phyloP scores from a whole-genome alignment of 2,888 invertebrate species.

The Protophormia terraenovae region DNA sequence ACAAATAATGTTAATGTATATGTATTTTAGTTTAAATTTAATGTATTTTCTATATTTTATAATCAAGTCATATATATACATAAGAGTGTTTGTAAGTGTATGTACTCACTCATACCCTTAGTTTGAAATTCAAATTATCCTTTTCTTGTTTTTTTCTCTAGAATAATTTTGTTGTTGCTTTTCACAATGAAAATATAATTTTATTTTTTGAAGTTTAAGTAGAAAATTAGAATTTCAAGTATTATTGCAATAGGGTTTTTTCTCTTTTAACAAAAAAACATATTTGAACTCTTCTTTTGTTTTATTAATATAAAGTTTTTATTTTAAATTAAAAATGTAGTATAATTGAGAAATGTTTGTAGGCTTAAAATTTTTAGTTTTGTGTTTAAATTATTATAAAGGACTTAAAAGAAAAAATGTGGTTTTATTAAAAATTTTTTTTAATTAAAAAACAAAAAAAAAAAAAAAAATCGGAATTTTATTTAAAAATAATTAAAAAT shows the following conservation, averaged over 20 bases:
- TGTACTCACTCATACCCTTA: constrained; percentile 29
- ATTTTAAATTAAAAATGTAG: neutral
- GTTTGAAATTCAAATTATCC: constrained; percentile 70
- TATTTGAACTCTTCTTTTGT: too few species aligned
- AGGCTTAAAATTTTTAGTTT: constrained; percentile 1
- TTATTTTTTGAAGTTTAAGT: constrained; percentile 75
- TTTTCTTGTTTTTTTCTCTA: constrained; percentile 56
- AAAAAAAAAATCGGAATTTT: too few species aligned
- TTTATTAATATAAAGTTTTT: neutral
- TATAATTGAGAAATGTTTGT: neutral
- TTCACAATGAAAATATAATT: constrained; percentile 72
- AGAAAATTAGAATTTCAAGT: constrained; percentile 76
- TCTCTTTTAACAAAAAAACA: constrained; percentile 7
- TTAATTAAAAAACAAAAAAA: too few species aligned
- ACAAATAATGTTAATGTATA: neutral
- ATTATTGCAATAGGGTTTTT: constrained; percentile 72
- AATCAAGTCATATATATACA: constrained; percentile 16
- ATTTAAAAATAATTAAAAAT: too few species aligned
- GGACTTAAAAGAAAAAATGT: neutral
- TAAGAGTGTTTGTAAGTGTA: neutral
- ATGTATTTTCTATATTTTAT: constrained; percentile 77
- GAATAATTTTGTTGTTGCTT: constrained; percentile 35
- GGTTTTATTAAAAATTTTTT: too few species aligned
- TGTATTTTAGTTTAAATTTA: constrained; percentile 75
- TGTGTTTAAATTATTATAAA: neutral